These are phyloP conservation scores for Serinus canaria DNA, from an alignment of 2,113 vertebrate genomes.

Conservation along the genomic window DNA sequence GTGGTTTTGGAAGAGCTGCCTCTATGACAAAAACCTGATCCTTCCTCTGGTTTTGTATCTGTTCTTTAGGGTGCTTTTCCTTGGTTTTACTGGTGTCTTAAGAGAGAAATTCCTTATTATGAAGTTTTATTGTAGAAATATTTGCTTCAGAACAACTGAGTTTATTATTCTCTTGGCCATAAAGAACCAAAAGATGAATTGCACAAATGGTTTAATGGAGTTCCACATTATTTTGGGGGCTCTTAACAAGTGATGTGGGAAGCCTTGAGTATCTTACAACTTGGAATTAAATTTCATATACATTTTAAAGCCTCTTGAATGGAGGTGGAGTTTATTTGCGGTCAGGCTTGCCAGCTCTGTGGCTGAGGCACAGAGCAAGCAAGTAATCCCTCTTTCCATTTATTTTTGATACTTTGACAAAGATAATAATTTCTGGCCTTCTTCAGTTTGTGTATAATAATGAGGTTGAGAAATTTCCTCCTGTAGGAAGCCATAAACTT, in stretches of 20 bases:
- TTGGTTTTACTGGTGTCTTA: neutral
- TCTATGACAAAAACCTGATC: neutral
- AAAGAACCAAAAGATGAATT: neutral
- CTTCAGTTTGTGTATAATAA: neutral
- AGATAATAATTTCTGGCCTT: neutral
- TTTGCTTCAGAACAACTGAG: neutral
- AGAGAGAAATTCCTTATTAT: neutral
- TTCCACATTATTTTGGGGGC: neutral
- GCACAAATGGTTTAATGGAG: neutral
- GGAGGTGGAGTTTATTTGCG: neutral
- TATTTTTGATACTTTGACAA: neutral
- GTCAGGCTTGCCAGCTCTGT: neutral
- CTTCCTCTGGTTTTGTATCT: neutral
- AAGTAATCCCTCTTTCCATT: neutral
- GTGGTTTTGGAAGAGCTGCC: neutral
- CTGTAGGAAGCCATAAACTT: neutral
- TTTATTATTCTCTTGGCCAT: neutral
- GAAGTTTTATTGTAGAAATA: neutral
- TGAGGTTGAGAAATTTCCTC: neutral
- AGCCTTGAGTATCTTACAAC: neutral
- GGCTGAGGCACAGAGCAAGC: neutral
- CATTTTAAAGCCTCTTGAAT: neutral
- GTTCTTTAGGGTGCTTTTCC: neutral
- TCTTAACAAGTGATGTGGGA: constrained; percentile 27
- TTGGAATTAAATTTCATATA: neutral